Evolutionary conservation across 1,140 invertebrate species (phyloP), one percentile per base, ranked within the genome.

Genomic region (Scaptomyza montana): DNA sequence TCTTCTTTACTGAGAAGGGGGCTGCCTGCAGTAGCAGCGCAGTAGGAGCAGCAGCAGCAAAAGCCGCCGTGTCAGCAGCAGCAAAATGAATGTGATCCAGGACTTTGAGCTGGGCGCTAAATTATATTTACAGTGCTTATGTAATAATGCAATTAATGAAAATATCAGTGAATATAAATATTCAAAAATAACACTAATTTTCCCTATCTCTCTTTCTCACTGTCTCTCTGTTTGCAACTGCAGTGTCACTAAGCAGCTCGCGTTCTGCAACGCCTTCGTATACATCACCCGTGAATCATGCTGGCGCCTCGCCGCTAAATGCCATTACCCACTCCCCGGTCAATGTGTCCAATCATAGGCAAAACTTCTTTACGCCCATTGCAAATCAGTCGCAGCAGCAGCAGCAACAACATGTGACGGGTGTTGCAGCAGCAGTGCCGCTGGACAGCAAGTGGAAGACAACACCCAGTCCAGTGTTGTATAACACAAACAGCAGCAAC

Each of bases 221-320:
- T 56, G 12, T 68, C 65, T 63, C 25, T 30, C 1, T 51, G 10
- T 46, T 30, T 51, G 72, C 66, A 39, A 61, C 56, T 93, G 39
- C 89, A 97, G 97, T 99, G 62, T 98, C 97, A 9, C 93, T 99
- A 60, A 97, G 97, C 80, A 98, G 97, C 92, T 98, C 98, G 7
- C 94, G 97, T 66, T 97, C 97, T 59, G 96, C 96, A 63, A 97
- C 97, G 45, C 97, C 97, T 65, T 96, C 96, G 33, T 97, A 96
- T 91, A 96, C 96, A 46, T 97, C 96, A 19, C 95, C 96, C 79
- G 95, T 95, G 30, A 94, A 95, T 89, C 93, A 95, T 82, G 93
- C 82, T 68, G 82, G 94, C 78, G 93, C 94, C 82, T 95, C 95
- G 13, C 94, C 94, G 12, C 55, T 85, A 12, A 94, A 94, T 36